phyloP scores from a whole-genome alignment of 2,888 invertebrate genomes.

The Drosophila heteroneura region DNA sequence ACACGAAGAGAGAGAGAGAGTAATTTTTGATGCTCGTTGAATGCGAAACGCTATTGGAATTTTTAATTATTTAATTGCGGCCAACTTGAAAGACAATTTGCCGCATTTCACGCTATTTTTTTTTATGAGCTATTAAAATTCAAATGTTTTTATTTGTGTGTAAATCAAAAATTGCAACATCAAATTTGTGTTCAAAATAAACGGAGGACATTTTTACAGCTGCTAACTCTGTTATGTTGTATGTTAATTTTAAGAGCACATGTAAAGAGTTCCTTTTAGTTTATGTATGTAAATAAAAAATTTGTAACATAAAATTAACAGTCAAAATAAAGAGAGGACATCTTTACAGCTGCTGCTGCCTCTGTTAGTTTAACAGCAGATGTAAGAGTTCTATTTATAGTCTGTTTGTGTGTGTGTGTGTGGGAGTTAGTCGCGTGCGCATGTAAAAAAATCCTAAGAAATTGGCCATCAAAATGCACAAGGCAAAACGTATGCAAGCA shows the following conservation, averaged over 20 bases:
- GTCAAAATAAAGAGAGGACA: constrained; percentile 4
- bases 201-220: constrained; percentile 13
- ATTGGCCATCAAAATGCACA: constrained; percentile 69
- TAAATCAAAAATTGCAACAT: constrained; percentile 20
- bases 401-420: constrained; percentile 16
- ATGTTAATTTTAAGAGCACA: constrained; percentile 55
- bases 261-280: constrained; percentile 39
- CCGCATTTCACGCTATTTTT: constrained; percentile 58
- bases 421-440: constrained; percentile 34
- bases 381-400: constrained; percentile 48
- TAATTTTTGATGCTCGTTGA: constrained; percentile 66
- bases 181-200: not conserved
- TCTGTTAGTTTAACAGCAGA: constrained; percentile 40
- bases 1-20: constrained; percentile 25
- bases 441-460: constrained; percentile 58
- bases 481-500: constrained; percentile 37
- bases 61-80: constrained; percentile 77
- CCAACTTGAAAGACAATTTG: constrained; percentile 63
- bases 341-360: constrained; percentile 9
- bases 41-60: constrained; percentile 67
- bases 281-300: constrained; percentile 2
- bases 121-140: constrained; percentile 59
- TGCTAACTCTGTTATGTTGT: constrained; percentile 46
- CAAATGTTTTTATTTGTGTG: not conserved
- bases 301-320: constrained; percentile 6